Conservation (phyloP, 2,888 invertebrate species). For the Pherbina coryleti region DNA sequence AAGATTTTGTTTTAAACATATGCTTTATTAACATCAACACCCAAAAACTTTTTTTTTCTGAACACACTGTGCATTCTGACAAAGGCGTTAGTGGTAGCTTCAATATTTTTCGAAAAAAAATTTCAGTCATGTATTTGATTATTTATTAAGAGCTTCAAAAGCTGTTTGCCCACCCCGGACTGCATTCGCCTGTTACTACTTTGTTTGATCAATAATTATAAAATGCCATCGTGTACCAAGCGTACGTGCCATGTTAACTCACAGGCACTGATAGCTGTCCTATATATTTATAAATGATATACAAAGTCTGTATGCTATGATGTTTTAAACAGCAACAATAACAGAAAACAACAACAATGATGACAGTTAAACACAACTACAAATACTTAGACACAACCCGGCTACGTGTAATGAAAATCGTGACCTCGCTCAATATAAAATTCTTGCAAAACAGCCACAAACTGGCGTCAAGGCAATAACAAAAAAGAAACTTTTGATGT, state of each 20-base stretch:
- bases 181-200: conserved; percentile 32
- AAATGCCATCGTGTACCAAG: conserved; percentile 49
- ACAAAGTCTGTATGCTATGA: background rate
- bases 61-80: no score
- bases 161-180: background rate
- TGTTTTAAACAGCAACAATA: background rate
- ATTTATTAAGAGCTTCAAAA: no score
- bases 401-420: background rate
- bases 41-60: no score
- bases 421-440: conserved; percentile 21
- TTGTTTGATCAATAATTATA: conserved; percentile 64
- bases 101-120: no score
- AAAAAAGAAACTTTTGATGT: no score
- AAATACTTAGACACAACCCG: background rate
- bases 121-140: no score
- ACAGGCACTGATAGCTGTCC: no score
- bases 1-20: no score
- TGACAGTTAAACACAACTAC: background rate
- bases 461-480: background rate
- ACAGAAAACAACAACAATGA: background rate
- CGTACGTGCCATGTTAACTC: background rate
- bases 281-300: background rate
- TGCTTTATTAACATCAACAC: no score
- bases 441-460: background rate
- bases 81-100: no score